Percentiles rank a stretch among this genome's conserved stretches.
Conservation (phyloP, 2,113 vertebrate genomes). For the Choloepus hoffmanni region DNA sequence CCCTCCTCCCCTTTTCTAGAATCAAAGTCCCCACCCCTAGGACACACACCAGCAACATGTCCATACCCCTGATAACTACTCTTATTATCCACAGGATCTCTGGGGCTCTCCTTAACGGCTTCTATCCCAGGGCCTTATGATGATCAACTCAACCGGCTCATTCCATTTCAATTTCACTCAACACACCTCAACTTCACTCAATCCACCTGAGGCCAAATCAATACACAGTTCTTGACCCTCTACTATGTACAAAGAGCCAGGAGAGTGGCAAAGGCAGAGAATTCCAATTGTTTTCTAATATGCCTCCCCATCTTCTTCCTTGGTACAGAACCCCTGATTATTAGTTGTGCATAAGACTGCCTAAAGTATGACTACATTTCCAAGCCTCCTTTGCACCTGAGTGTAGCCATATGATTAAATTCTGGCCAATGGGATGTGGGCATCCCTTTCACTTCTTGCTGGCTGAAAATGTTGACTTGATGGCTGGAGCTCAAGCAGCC, state of each 20-base stretch:
- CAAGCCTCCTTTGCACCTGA: not conserved
- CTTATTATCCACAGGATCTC: not conserved
- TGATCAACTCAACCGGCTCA: not conserved
- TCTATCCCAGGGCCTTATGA: not conserved
- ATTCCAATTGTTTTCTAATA: not conserved
- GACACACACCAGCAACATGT: not conserved
- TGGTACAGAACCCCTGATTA: not conserved
- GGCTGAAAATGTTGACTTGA: not conserved
- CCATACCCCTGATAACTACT: not conserved
- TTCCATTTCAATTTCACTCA: not conserved
- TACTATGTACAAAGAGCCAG: not conserved
- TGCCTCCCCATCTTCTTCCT: not conserved
- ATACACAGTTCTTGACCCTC: not conserved
- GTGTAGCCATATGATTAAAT: not conserved
- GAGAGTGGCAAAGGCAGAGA: not conserved
- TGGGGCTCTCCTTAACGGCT: not conserved
- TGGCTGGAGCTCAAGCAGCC: not conserved
- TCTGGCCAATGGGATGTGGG: not conserved
- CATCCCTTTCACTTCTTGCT: not conserved
- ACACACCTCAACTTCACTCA: not conserved
- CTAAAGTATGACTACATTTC: not conserved
- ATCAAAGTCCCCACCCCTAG: not conserved
- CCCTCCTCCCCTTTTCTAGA: not conserved
- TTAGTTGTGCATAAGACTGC: not conserved
- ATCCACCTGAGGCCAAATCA: not conserved